These are phyloP conservation scores for Ephydatia muelleri DNA, from an alignment of 37 sponge, comb jelly and placozoan genomes.

Conservation along the genomic window DNA sequence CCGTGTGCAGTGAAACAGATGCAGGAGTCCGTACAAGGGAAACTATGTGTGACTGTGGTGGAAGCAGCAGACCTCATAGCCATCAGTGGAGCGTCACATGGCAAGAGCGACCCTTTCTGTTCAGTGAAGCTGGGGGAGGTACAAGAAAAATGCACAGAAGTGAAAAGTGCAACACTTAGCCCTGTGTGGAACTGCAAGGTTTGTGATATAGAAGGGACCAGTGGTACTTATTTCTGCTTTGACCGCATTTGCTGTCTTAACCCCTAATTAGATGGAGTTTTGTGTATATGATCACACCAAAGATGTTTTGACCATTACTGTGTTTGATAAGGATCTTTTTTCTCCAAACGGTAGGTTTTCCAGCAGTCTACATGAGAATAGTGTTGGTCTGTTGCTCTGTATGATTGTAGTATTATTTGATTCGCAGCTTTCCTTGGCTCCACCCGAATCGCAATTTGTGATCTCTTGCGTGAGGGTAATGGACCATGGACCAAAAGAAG, in stretches of 20 bases:
- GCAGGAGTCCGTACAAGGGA: conserved; percentile 28
- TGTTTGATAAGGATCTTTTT: conserved; percentile 86
- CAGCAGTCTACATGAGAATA: conserved; percentile 3
- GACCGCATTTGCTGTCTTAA: too few relatives aligned
- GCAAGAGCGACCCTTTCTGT: conserved; percentile 85
- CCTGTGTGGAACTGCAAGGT: conserved; percentile 85
- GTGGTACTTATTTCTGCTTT: too few relatives aligned
- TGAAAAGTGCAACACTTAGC: conserved; percentile 47
- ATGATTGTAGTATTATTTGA: not conserved
- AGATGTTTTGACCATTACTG: conserved; percentile 61
- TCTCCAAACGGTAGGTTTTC: conserved; percentile 80
- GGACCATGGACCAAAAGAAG: conserved; percentile 77
- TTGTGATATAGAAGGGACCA: not conserved
- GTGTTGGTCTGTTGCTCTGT: not conserved
- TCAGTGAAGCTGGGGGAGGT: conserved; percentile 55
- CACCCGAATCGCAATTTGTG: conserved; percentile 42
- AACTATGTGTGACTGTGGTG: conserved; percentile 56
- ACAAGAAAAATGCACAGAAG: conserved; percentile 66
- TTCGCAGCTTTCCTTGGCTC: conserved; percentile 80
- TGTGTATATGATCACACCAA: conserved; percentile 46
- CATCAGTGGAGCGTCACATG: conserved; percentile 41
- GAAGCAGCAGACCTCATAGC: conserved; percentile 70
- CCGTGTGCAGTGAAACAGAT: conserved; percentile 18
- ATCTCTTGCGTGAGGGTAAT: conserved; percentile 50
- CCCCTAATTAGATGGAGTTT: conserved; percentile 55